phyloP scores from a whole-genome alignment of 1,140 invertebrate species.

The Monochamus saltuarius region DNA sequence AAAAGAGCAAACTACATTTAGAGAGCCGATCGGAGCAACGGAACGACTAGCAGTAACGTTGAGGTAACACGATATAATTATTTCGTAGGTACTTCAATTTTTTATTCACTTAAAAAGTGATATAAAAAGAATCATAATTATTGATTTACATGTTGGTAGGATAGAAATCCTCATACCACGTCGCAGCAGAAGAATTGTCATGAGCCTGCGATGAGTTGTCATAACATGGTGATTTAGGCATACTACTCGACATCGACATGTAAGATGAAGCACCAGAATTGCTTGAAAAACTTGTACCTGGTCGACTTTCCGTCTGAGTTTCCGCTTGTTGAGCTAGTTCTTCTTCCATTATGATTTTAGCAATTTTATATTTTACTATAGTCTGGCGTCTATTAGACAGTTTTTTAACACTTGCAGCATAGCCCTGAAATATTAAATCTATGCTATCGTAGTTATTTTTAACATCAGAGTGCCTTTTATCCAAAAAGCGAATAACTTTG shows the following conservation, averaged over 20 bases:
- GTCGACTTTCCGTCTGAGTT: constrained; percentile 4
- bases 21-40: constrained; percentile 12
- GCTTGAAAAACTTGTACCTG: constrained; percentile 1
- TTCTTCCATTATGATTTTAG: constrained; percentile 19
- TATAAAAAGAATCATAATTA: too few relatives aligned
- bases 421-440: constrained; percentile 18
- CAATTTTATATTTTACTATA: constrained; percentile 17
- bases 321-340: constrained; percentile 11
- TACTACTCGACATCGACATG: too few relatives aligned
- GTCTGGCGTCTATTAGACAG: constrained; percentile 12
- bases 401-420: constrained; percentile 20
- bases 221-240: too few relatives aligned
- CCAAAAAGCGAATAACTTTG: not conserved
- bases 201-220: too few relatives aligned
- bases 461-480: too few relatives aligned
- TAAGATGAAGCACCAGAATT: not conserved
- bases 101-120: too few relatives aligned
- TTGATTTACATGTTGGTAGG: too few relatives aligned
- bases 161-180: too few relatives aligned
- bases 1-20: too few relatives aligned
- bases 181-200: too few relatives aligned
- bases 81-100: not conserved
- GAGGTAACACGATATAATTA: constrained; percentile 14
- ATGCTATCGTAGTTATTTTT: not conserved
- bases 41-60: constrained; percentile 24